Evolutionary conservation across 2,797 vertebrate genomes (phyloP), one percentile per base, ranked within the genome.

Genomic region (Psittacula echo): DNA sequence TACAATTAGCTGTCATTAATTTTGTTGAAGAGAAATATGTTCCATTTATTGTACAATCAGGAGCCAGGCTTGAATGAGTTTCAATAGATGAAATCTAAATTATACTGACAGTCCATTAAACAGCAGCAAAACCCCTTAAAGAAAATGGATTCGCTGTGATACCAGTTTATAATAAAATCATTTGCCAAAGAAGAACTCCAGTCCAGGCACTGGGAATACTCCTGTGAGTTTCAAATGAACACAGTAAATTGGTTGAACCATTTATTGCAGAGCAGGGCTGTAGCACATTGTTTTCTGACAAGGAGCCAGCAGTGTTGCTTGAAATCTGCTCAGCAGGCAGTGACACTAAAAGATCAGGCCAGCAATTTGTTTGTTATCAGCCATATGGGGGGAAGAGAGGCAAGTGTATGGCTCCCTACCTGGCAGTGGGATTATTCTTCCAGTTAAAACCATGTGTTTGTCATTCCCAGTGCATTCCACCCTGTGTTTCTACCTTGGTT

Each of bases 81-180:
- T 97, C 98, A 98, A 97, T 97, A 97, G 97, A 98, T 98, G 97
- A 98, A 98, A 98, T 98, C 97, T 98, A 98, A 98, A 98, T 98
- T 98, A 98, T 97, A 95, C 97, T 98, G 97, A 97, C 97, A 97
- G 97, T 97, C 97, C 98, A 98, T 98, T 98, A 98, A 98, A 97
- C 96, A 97, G 95, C 96, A 97, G 95, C 97, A 96, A 97, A 98
- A 95, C 94, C 93, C 87, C 44, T 88, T 97, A 95, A 97, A 97
- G 97, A 97, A 98, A 98, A 98, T 98, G 97, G 96, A 97, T 98
- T 98, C 93, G 84, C 96, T 93, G 7, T 96, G 96, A 98, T 97
- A 97, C 96, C 51, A 70, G 95, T 97, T 98, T 97, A 97, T 97
- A 97, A 97, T 96, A 97, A 97, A 98, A 97, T 96, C 93, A 95